Evolutionary conservation across 2,888 invertebrate species (phyloP), one percentile per base, ranked within the genome.

Genomic region (Byasa hedistus): DNA sequence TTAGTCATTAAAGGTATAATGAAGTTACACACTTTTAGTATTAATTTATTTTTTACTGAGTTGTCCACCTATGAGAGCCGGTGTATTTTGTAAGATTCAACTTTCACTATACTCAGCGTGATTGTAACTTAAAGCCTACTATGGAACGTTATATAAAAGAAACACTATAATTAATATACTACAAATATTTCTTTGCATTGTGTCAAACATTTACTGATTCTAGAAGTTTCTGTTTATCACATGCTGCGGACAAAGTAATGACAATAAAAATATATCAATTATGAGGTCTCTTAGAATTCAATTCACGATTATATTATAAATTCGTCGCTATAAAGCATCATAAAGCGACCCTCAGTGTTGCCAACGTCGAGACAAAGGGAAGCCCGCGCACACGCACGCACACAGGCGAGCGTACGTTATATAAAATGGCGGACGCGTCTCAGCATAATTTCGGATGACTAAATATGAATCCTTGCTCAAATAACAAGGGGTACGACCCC

Each of bases 401-500:
- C 67, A 22, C 24, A 24, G 22, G 8, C 12, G 32, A 57, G 68
- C 65, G 70, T 70, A n/a, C n/a, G n/a, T n/a, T n/a, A n/a, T 74
- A 72, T 69, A 74, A 76, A 76, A 75, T 71, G 73, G 72, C 69
- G 65, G 57, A 21, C 66, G 59, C 75, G 72, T 77, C 76, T 79
- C 87, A 85, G 87, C 87, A 78, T 77, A 83, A 84, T 85, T 84
- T 84, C 85, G 86, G 86, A 82, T 88, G 89, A 87, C 86, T 87
- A 83, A 87, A 83, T 87, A 83, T 77, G 83, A 87, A 84, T 85
- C 83, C 79, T 75, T 81, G 81, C 76, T 82, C 85, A 85, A 88
- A 87, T 81, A 86, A 83, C 75, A 76, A 75, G 77, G 79, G 78
- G 58, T 56, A 75, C 78, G 81, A 79, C 83, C 85, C 83, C 77